Percentiles rank a stretch among this genome's conserved stretches.
Conservation (phyloP, 2,888 invertebrate species). For the Belgica antarctica region DNA sequence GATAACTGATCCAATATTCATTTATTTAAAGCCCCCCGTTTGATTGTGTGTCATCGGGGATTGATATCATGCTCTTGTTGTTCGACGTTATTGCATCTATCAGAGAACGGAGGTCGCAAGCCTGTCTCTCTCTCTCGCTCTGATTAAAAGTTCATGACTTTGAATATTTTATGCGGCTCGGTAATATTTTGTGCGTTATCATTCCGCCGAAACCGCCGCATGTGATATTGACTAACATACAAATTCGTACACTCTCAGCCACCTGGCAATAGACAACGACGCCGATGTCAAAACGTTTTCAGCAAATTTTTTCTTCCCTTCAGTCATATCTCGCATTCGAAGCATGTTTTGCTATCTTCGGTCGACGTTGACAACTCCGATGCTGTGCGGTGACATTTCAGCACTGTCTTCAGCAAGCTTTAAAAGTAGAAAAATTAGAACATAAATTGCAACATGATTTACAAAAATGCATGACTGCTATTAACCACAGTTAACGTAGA, state of each 20-base stretch:
- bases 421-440: too few relatives aligned
- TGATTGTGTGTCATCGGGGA: background rate
- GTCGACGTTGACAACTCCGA: slow-evolving; percentile 1
- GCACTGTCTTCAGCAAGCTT: too few relatives aligned
- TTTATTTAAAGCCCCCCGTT: slow-evolving; percentile 28
- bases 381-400: too few relatives aligned
- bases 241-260: background rate
- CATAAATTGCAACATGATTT: too few relatives aligned
- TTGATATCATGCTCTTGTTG: slow-evolving; percentile 1
- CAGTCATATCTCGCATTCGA: slow-evolving; percentile 6
- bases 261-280: slow-evolving; percentile 25
- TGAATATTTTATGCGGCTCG: slow-evolving; percentile 34
- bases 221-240: slow-evolving; percentile 20
- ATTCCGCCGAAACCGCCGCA: slow-evolving; percentile 18
- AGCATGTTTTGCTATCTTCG: slow-evolving; percentile 17
- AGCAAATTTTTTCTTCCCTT: too few relatives aligned
- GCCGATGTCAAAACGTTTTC: background rate
- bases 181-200: slow-evolving; percentile 31
- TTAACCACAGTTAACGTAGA: too few relatives aligned
- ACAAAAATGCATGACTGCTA: too few relatives aligned
- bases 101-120: background rate
- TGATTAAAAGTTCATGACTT: slow-evolving; percentile 43
- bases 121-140: slow-evolving; percentile 14
- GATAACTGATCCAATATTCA: slow-evolving; percentile 39
- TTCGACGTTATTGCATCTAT: background rate